Base-by-base conservation (phyloP, 2,113 vertebrate species). In the Pseudonaja textilis region DNA sequence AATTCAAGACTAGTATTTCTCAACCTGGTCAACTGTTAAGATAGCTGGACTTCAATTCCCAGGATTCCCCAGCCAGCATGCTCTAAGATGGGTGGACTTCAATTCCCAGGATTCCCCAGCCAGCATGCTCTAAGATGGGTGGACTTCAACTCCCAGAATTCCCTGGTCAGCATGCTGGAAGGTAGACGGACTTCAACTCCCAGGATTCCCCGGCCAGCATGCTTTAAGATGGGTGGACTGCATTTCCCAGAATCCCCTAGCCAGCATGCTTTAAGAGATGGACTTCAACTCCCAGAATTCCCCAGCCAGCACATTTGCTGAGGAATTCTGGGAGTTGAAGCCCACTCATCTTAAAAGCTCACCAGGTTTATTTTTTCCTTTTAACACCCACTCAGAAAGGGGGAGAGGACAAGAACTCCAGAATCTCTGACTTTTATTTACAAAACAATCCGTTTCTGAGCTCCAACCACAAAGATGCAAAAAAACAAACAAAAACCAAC, bases 361-460 rank as follows among this genome's bases (percentile, higher is more conserved):
- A 16, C 61, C 26, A n/a, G 29, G 61, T 16, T 69, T 12, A 69
- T 29, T 29, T 14, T 25, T 47, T 12, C 45, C 22, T 81, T 39
- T 39, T 20, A 2, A 34, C 16, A 0, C 61, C 34, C 3, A 3
- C 7, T 16, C 29, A 23, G 14, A 26, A 64, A 52, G 18, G 11
- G 3, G 20, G 47, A 50, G 26, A 16, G 52, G 42, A 45, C 5
- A 18, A 85, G 39, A 29, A 6, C 39, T 34, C 42, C 69, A 61
- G 88, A 90, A 29, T 61, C 74, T 93, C 92, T 47, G 56, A 59
- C 74, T 93, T 56, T 93, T 93, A 93, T 93, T 93, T 93, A 93
- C 92, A 93, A 93, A 93, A 93, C 39, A 61, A 90, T 90, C 74
- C 23, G 29, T 56, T 26, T 42, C 88, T 5, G 18, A 61, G 54